phyloP scores from a whole-genome alignment of 1,140 invertebrate species.

The Hyles euphorbiae region DNA sequence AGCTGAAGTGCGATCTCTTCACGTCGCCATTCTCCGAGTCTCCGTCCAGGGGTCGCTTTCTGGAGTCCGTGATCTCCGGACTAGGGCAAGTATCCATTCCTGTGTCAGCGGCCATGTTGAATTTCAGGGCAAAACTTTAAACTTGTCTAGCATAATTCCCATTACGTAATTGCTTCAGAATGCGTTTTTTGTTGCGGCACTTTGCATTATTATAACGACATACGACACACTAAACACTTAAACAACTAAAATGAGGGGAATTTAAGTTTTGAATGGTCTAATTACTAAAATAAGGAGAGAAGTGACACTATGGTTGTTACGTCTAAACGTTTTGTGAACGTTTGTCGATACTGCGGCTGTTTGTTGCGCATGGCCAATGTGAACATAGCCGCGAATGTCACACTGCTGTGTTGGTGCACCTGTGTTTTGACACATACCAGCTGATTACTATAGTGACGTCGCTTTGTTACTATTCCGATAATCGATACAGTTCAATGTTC shows the following conservation, averaged over 20 bases:
- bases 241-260: conserved; percentile 58
- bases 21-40: conserved; percentile 90
- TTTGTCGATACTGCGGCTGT: conserved; percentile 71
- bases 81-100: conserved; percentile 89
- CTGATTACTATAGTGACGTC: conserved; percentile 59
- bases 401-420: conserved; percentile 41
- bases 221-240: conserved; percentile 68
- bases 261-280: conserved; percentile 58
- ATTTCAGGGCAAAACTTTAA: conserved; percentile 74
- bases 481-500: not conserved
- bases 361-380: conserved; percentile 58
- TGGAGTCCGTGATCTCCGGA: conserved; percentile 87
- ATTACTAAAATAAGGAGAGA: conserved; percentile 66
- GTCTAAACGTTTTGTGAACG: conserved; percentile 72
- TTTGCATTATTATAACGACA: conserved; percentile 60
- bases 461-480: not conserved
- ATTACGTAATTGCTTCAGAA: conserved; percentile 71
- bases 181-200: conserved; percentile 63
- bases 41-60: conserved; percentile 90
- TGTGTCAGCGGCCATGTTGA: conserved; percentile 87
- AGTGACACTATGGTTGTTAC: conserved; percentile 69
- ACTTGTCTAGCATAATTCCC: conserved; percentile 73
- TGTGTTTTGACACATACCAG: conserved; percentile 64
- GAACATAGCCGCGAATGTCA: conserved; percentile 49
- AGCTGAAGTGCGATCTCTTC: conserved; percentile 91